Base-by-base conservation (phyloP, 2,113 vertebrate genomes). In the Cynocephalus volans region DNA sequence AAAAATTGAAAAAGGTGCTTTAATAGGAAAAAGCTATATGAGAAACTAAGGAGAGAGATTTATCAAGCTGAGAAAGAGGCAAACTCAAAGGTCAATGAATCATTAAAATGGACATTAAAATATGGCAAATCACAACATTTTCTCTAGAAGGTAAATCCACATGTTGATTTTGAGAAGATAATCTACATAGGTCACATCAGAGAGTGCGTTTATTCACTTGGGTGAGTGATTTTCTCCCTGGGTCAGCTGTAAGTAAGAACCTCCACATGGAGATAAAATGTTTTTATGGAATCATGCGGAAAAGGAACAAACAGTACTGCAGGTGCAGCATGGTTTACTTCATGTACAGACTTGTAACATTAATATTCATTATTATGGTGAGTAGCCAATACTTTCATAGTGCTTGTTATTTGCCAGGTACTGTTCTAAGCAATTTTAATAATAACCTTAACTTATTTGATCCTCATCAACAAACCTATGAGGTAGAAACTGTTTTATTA, bases 131-230 rank as follows among this genome's bases (percentile, higher is more conserved):
- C 69, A 95, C 1, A 13, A 33, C 21, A 33, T 92, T 82, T 92
- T 96, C 45, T 64, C 33, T 33, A 75, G 45, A 97, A 85, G 28
- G 6, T 36, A 81, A 84, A 60, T 64, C 75, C 10, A 48, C 19
- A 75, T 41, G 56, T 56, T 94, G 56, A 67, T 90, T 93, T 86
- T 67, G 69, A 95, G 58, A 90, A 70, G 26, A 56, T 79, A 80
- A 28, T 82, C 62, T 21, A 33, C 36, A 83, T 5, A 75, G 50
- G 62, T 65, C 75, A 48, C 56, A 18, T 31, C n/a, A 81, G 36
- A 58, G 8, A 41, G 12, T 28, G 21, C n/a, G 50, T 84, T 64
- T 73, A 28, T 31, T 90, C 33, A 54, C 13, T 82, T 36, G 50
- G 14, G 19, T 79, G 17, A 67, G n/a, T 86, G 28, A 33, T 67